A percentile compares a stretch with the other conserved stretches of the same genome.
These are phyloP conservation scores for Nomada lathburiana DNA, from an alignment of 2,888 invertebrate species.

Conservation along the genomic window DNA sequence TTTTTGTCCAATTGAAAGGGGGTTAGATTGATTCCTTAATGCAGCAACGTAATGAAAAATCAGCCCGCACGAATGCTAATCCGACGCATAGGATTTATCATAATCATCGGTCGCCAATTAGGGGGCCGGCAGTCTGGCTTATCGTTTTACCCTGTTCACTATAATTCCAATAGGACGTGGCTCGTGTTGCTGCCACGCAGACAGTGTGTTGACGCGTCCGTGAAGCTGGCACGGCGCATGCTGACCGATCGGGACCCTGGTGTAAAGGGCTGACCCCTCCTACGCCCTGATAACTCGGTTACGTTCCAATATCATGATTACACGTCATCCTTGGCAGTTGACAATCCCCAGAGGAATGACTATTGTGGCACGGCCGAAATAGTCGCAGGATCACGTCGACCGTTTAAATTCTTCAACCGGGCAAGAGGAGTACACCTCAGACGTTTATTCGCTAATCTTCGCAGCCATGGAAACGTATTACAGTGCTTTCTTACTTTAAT, in stretches of 20 bases:
- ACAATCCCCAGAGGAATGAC: constrained; percentile 74
- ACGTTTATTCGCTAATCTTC: constrained; percentile 36
- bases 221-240: constrained; percentile 35
- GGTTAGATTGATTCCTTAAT: background rate
- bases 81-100: background rate
- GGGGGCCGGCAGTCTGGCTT: constrained; percentile 4
- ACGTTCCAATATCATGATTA: constrained; percentile 75
- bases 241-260: constrained; percentile 54
- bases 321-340: constrained; percentile 71
- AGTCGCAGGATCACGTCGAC: constrained; percentile 63
- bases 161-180: constrained; percentile 40
- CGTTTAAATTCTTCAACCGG: constrained; percentile 61
- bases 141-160: constrained; percentile 35
- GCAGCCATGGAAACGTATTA: constrained; percentile 35
- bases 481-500: constrained; percentile 44
- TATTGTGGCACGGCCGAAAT: constrained; percentile 67
- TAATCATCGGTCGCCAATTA: constrained; percentile 31
- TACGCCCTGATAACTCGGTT: constrained; percentile 67
- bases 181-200: constrained; percentile 39
- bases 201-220: constrained; percentile 59
- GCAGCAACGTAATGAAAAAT: background rate
- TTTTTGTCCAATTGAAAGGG: too few species aligned
- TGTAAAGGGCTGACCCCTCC: constrained; percentile 60
- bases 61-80: background rate
- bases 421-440: constrained; percentile 37